A percentile compares a stretch with the other conserved stretches of the same genome.
Evolutionary conservation across 2,797 vertebrate genomes (phyloP).

Genomic region (Thripadectes ignobilis): DNA sequence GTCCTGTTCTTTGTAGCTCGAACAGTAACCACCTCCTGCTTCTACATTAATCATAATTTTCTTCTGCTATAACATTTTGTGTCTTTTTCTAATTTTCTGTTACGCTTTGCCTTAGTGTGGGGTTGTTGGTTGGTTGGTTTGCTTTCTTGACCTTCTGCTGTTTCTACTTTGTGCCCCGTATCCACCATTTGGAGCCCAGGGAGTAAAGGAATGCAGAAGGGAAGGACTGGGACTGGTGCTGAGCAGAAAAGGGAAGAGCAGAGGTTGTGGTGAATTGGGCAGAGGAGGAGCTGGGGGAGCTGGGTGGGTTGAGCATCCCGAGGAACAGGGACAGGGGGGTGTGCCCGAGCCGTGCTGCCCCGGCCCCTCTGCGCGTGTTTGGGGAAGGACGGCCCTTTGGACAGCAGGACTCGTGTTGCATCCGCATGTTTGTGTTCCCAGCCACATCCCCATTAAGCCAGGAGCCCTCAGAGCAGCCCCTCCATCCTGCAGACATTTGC

Average conservation of each 20-base stretch:
- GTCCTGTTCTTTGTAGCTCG: background rate
- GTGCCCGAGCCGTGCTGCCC: background rate
- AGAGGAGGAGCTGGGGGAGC: background rate
- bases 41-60: background rate
- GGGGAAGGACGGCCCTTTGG: background rate
- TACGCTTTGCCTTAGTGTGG: background rate
- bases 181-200: background rate
- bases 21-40: background rate
- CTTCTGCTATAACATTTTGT: background rate
- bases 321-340: fast-evolving
- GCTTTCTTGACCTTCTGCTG: background rate
- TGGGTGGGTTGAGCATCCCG: fast-evolving
- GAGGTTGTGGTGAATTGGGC: fast-evolving
- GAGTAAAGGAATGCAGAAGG: background rate
- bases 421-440: background rate
- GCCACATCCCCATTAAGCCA: slow-evolving; percentile 34
- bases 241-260: no score
- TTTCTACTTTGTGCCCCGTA: background rate
- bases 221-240: no score
- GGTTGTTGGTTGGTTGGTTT: background rate
- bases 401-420: background rate
- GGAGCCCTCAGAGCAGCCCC: slow-evolving; percentile 57
- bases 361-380: background rate
- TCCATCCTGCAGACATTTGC: slow-evolving; percentile 73
- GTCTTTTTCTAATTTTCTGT: background rate